Base-by-base conservation (phyloP, 30 jellyfish, hydroid and myxozoan species). In the Haliclystus octoradiatus region DNA sequence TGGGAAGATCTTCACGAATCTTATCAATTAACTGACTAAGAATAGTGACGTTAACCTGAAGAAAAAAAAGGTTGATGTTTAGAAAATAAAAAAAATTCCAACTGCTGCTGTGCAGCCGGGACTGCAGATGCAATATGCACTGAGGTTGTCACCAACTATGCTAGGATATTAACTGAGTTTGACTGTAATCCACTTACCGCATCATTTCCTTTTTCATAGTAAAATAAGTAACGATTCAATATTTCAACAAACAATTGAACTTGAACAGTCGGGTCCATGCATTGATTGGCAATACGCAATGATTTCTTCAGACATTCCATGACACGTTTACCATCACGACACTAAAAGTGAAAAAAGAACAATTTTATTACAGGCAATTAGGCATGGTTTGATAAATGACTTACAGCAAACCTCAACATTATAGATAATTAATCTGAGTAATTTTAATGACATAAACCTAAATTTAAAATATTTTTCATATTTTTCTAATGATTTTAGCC, bases 231-330 rank as follows among this genome's bases (percentile, higher is more conserved):
- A 26, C 96, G 75, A 63, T 92, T 84, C 74, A 92, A 94, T 22
- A 92, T 92, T 61, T 92, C 99, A 2, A 92, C 96, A 69, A 92
- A 92, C 28, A 83, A 57, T 72, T 92, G 95, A 40, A 92, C 99
- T 92, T 83, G 95, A 0, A 92, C 99, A 0, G 95, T 83, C 2
- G 95, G 95, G 49, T 92, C 99, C 99, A 92, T 92, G 69, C 99
- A 92, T 65, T 92, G 99, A 49, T 83, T 92, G 27, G 99, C 99
- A 63, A 92, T 92, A 13, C 98, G 79, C 23, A 89, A 51, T 12
- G 98, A 89, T 53, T 89, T 89, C 93, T 82, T 81, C 66, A 89
- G 65, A 63, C 98, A 89, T 49, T 89, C 98, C 98, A 89, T 89
- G 26, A 89, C 98, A 25, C 98, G 92, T 66, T 82, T 81, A 63